Evolutionary conservation across 2,797 vertebrate genomes (phyloP).

Genomic region (Aplochiton taeniatus): DNA sequence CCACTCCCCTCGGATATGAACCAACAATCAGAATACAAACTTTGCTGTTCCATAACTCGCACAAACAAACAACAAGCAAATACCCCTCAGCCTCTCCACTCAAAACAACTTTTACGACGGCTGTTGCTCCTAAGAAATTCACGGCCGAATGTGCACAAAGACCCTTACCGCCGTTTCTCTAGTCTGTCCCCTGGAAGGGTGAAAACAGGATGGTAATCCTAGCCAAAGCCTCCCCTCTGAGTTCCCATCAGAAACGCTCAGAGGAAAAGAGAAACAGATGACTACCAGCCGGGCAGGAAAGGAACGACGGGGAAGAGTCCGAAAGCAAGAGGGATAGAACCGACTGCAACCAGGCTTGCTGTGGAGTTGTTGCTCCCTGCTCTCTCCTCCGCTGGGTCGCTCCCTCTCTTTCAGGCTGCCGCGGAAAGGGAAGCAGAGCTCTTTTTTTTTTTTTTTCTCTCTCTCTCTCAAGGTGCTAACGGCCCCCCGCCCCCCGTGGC

Average conservation of each 20-base stretch:
- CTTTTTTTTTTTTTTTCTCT: slow-evolving; percentile 72
- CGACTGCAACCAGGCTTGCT: slow-evolving; percentile 30
- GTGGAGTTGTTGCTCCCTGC: slow-evolving; percentile 1
- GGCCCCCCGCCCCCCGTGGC: slow-evolving; percentile 54
- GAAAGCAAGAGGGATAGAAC: neutral
- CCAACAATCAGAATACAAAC: neutral
- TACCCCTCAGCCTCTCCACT: neutral
- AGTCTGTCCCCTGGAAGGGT: slow-evolving; percentile 29
- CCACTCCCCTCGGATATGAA: neutral
- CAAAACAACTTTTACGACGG: neutral
- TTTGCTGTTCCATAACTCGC: neutral
- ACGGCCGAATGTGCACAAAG: neutral
- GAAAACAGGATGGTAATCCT: slow-evolving; percentile 63
- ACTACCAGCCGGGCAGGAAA: slow-evolving; percentile 15
- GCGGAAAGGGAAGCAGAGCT: slow-evolving; percentile 66
- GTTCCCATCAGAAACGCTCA: slow-evolving; percentile 21
- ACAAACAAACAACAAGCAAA: neutral
- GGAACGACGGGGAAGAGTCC: neutral
- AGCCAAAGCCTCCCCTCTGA: slow-evolving; percentile 28
- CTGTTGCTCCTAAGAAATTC: neutral
- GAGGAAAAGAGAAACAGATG: slow-evolving; percentile 58
- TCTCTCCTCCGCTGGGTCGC: slow-evolving; percentile 30
- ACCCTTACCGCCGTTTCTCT: too few species aligned
- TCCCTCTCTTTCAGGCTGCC: slow-evolving; percentile 56
- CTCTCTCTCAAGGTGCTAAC: slow-evolving; percentile 68